Evolutionary conservation across 1,140 invertebrate genomes (phyloP), one percentile per base, ranked within the genome.

Genomic region (Linepithema humile): DNA sequence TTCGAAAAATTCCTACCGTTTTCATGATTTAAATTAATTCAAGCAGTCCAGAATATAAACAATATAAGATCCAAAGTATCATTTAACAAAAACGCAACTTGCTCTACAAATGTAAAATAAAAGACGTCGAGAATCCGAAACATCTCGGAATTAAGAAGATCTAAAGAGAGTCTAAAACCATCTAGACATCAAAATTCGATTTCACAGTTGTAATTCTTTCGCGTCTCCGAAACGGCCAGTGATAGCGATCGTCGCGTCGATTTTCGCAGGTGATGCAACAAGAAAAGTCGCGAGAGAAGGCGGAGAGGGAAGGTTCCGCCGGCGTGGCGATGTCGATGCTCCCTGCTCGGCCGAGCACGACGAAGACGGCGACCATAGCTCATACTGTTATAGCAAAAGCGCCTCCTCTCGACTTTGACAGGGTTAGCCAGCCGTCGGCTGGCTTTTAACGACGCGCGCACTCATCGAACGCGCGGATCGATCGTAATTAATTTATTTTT

Each of bases 401-500:
- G 12, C 26, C 75, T 80, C 38, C 15, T 70, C 64, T n/a, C n/a
- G 75, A 70, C 62, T 80, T 70, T 35, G 64, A 80, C 48, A 40
- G 64, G 75, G 64, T 77, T 60, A 77, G 59, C 59, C 74, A 7
- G 59, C n/a, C 43, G 40, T 20, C 45, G 2, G 43, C 43, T 45
- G 45, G 43, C 35, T 74, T 29, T 62, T 67, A 69, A n/a, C 72
- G 84, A 75, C 43, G 17, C 65, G 45, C 45, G 53, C 53, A 17
- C 43, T 7, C 20, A 32, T 35, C 53, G 59, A 75, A n/a, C 7
- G 20, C 45, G 67, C 60, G 64, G 72, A 82, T 86, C 64, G 32
- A 84, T 86, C 59, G 53, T 70, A 72, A 84, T 86, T 84, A 86
- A 84, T 82, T 84, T 43, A 65, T 80, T 88, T 84, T 84, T 86